phyloP scores from a whole-genome alignment of 92 coral and sea anemone genomes.

The Virgularia gustaviana region DNA sequence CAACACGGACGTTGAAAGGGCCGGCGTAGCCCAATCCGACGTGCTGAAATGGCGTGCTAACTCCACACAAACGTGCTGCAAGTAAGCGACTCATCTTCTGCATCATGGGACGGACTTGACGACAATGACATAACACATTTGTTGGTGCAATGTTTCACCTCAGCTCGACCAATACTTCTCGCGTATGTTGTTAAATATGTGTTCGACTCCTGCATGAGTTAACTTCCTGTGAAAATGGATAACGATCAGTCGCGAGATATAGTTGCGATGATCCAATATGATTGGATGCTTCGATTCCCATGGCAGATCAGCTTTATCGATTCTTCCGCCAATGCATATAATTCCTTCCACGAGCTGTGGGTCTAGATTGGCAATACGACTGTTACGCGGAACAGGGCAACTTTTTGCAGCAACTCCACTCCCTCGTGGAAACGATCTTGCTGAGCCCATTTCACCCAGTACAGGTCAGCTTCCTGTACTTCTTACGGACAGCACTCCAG shows the following conservation, averaged over 20 bases:
- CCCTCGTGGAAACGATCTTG: constrained; percentile 17
- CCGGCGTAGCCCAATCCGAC: constrained; percentile 21
- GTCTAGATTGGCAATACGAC: constrained; percentile 42
- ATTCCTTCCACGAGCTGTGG: constrained; percentile 41
- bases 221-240: constrained; percentile 36
- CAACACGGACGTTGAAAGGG: constrained; percentile 40
- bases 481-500: constrained; percentile 22
- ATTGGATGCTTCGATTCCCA: constrained; percentile 40
- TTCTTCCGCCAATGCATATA: constrained; percentile 46
- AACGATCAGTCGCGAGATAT: constrained; percentile 34
- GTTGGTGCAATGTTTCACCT: constrained; percentile 38
- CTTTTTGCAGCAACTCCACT: constrained; percentile 23
- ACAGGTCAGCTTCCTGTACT: constrained; percentile 30
- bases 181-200: constrained; percentile 32
- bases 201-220: constrained; percentile 48
- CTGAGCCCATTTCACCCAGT: constrained; percentile 40
- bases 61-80: too few species aligned
- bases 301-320: constrained; percentile 41
- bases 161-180: too few species aligned
- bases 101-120: constrained; percentile 37
- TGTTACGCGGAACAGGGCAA: constrained; percentile 30
- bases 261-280: constrained; percentile 42
- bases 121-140: constrained; percentile 42
- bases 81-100: constrained; percentile 44
- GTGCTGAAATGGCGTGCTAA: too few species aligned